Percentiles rank a stretch among this genome's conserved stretches.
phyloP scores from a whole-genome alignment of 2,113 vertebrate genomes.

The Diadophis punctatus region DNA sequence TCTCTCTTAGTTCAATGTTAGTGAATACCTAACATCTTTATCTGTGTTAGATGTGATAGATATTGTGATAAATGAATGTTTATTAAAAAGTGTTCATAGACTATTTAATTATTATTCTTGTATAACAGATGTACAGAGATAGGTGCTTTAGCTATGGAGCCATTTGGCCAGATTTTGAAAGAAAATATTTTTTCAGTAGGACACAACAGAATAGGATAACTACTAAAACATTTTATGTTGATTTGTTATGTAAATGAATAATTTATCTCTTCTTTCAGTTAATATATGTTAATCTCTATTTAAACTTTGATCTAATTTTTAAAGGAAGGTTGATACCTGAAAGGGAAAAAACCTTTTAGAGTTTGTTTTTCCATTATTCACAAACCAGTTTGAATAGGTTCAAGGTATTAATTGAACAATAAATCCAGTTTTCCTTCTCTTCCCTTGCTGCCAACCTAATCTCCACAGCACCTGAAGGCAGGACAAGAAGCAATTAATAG shows the following conservation, averaged over 20 bases:
- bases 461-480: neutral
- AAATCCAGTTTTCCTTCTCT: neutral
- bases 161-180: neutral
- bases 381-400: neutral
- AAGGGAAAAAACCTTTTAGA: neutral
- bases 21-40: neutral
- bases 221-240: neutral
- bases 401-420: neutral
- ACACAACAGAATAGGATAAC: neutral
- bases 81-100: neutral
- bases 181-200: neutral
- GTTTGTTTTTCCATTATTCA: neutral
- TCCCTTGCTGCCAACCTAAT: neutral
- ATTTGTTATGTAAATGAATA: neutral
- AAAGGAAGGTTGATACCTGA: neutral
- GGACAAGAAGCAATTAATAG: neutral
- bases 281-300: neutral
- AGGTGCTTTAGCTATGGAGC: neutral
- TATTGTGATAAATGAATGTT: neutral
- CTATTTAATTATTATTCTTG: neutral
- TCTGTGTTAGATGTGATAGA: neutral
- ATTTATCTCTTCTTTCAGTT: neutral
- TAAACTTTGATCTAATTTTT: neutral
- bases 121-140: neutral
- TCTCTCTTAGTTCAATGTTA: neutral